Evolutionary conservation across 2,113 vertebrate species (phyloP), one percentile per base, ranked within the genome.

Genomic region (Pogona vitticeps): DNA sequence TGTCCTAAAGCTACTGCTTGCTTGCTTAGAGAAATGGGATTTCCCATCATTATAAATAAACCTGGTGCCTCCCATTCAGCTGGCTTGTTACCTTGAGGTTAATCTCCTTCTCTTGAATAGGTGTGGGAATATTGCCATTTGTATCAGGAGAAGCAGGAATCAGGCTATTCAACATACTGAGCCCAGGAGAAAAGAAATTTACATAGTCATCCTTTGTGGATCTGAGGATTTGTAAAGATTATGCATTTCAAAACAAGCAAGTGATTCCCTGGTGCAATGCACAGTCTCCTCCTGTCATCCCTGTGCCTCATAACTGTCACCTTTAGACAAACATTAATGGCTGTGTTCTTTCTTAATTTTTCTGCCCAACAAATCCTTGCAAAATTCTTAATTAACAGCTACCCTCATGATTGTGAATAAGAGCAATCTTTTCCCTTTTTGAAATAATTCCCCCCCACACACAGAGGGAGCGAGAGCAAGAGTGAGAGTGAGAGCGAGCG

Each of bases 271-370:
- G 67, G 40, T 20, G 23, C 2, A 38, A 68, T 68, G 23, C 31
- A 18, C 28, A 68, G 31, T 68, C 31, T 31, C 23, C 28, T 26
- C 2, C 26, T 38, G 23, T 81, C 87, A 38, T 65, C 46, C 88
- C 89, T 93, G 82, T 83, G 91, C 40, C 91, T 91, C 85, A 80
- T 90, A 83, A 83, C 63, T 79, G 61, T 17, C 10, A 75, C 28
- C 61, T 67, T n/a, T 84, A 58, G 70, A 93, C 63, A 71, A 77
- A 87, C 28, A 86, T 79, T 70, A 71, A 65, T 40, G n/a, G 92
- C 80, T 26, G 33, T 52, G 80, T 76, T 46, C 26, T 71, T 20
- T 26, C 88, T 83, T n/a, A 86, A 58, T 33, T 59, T 36, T 18
- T 40, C 8, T 58, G 68, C 26, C 6, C 82, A 82, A 68, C 26